Evolutionary conservation across 2,113 vertebrate species (phyloP).

Genomic region (Archilochus colubris): DNA sequence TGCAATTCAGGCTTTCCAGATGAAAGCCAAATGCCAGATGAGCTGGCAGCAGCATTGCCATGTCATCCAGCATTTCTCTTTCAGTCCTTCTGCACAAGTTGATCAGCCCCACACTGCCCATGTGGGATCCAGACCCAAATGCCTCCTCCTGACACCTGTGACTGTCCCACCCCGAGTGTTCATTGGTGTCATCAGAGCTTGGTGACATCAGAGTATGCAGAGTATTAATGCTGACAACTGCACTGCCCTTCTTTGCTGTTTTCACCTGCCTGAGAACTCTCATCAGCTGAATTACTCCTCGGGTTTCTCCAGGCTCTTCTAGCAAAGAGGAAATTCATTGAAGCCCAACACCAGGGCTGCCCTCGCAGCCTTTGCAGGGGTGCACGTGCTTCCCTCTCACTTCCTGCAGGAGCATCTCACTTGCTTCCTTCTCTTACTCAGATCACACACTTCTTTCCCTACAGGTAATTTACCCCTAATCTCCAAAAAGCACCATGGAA

Average conservation of each 20-base stretch:
- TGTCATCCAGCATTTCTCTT: neutral
- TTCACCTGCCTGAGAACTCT: neutral
- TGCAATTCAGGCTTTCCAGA: neutral
- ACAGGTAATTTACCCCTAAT: neutral
- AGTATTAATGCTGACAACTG: neutral
- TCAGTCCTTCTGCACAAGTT: neutral
- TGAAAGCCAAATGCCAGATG: neutral
- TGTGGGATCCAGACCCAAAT: neutral
- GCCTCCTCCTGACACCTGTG: neutral
- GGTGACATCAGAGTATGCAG: neutral
- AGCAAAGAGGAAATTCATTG: neutral
- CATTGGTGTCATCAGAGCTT: neutral
- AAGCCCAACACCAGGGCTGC: neutral
- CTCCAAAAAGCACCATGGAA: neutral
- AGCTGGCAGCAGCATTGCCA: neutral
- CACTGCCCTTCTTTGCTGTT: neutral
- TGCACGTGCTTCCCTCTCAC: neutral
- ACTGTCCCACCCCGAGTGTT: neutral
- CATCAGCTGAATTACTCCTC: neutral
- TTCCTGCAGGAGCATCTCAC: neutral
- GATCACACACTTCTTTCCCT: neutral
- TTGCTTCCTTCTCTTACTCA: neutral
- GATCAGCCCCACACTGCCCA: rapidly evolving
- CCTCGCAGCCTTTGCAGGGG: neutral
- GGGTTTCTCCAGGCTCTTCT: neutral